A percentile compares a stretch with the other conserved stretches of the same genome.
These are phyloP conservation scores for Hydrolagus colliei DNA, from an alignment of 2,797 vertebrate genomes.

Conservation along the genomic window DNA sequence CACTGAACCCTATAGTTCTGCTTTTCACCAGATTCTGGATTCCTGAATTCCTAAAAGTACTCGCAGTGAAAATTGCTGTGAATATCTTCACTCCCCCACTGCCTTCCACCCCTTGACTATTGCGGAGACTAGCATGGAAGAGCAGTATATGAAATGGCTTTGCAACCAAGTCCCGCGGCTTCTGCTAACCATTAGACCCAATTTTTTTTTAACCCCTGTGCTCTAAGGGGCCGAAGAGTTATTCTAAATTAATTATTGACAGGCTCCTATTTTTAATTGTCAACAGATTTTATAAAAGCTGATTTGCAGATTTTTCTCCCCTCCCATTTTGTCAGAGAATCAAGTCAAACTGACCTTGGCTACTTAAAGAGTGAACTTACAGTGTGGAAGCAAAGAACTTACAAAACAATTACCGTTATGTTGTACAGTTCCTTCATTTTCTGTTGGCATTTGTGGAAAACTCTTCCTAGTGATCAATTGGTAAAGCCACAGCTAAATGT, in stretches of 20 bases:
- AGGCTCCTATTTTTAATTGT: constrained; percentile 30
- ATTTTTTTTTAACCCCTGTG: neutral
- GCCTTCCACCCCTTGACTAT: neutral
- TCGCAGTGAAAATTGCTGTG: constrained; percentile 30
- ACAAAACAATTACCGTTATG: neutral
- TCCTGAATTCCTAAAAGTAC: constrained; percentile 18
- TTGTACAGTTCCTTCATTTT: neutral
- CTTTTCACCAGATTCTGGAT: neutral
- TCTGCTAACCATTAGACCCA: constrained; percentile 28
- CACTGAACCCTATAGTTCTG: neutral
- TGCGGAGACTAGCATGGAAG: neutral
- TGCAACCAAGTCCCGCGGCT: neutral
- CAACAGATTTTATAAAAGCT: constrained; percentile 12
- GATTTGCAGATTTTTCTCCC: neutral
- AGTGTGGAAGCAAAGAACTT: neutral
- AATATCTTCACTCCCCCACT: constrained; percentile 1
- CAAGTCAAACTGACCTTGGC: neutral
- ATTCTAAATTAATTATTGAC: constrained; percentile 30
- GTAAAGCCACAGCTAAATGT: no score
- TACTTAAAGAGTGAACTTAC: neutral
- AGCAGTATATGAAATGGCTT: neutral
- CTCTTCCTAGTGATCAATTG: no score
- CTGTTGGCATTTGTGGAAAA: neutral
- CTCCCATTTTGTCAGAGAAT: neutral
- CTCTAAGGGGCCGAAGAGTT: constrained; percentile 13